phyloP scores from a whole-genome alignment of 2,113 vertebrate genomes.

The Clinocottus analis region DNA sequence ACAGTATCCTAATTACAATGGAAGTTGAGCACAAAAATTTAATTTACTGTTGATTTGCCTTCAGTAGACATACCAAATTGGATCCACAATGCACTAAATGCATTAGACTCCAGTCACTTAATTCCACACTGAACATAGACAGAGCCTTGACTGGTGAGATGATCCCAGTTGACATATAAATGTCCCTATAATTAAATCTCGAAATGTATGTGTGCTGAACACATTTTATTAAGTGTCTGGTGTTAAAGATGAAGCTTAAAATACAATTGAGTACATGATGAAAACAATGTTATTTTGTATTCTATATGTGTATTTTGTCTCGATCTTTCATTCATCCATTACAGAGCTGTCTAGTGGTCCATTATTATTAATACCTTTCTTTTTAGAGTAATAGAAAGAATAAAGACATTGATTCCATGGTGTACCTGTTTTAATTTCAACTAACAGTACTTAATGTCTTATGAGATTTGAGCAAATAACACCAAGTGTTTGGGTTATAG shows the following conservation, averaged over 20 bases:
- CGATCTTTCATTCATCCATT: neutral
- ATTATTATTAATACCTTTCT: neutral
- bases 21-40: conserved; percentile 53
- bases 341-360: neutral
- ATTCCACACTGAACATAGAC: conserved; percentile 33
- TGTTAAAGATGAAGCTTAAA: too few relatives aligned
- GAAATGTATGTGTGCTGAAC: neutral
- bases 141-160: neutral
- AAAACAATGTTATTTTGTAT: neutral
- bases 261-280: neutral
- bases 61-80: conserved; percentile 42
- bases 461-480: neutral
- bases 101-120: conserved; percentile 22
- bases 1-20: conserved; percentile 45
- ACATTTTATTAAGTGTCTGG: neutral
- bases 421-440: neutral
- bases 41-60: conserved; percentile 53
- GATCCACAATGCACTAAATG: conserved; percentile 37
- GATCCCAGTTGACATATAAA: conserved; percentile 41
- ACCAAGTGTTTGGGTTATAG: conserved; percentile 5
- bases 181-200: conserved; percentile 20
- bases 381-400: neutral
- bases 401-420: neutral
- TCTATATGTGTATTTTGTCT: neutral
- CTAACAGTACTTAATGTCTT: conserved; percentile 2